Evolutionary conservation across 35 echinoderm and acorn worm species (phyloP), one percentile per base, ranked within the genome.

Genomic region (Acanthaster planci): DNA sequence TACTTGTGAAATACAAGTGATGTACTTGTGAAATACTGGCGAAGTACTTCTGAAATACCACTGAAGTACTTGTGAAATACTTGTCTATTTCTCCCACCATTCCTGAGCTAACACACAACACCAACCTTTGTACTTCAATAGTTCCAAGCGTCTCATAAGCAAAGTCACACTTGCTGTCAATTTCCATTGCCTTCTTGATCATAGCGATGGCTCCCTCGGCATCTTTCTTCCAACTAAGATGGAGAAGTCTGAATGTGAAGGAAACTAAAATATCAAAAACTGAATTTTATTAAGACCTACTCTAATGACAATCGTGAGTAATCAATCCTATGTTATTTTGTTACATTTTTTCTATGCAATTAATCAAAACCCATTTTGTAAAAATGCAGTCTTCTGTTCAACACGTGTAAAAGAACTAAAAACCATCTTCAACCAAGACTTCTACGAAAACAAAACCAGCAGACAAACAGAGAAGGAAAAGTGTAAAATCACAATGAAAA

Each of bases 111-210:
- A 12, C 23, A 75, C n/a, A n/a, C n/a, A n/a, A n/a, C 15, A 15
- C 88, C 47, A 78, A 98, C 95, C 95, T 93, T 83, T 98, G 95
- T 26, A 98, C 95, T 91, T 98, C 95, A 78, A 98, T 98, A 14
- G 95, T 98, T 36, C 95, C 95, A 0, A 98, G 89, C 16, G 95
- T 98, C 60, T 98, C 95, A 78, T 91, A 98, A 0, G 95, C 95
- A 91, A 98, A 98, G 85, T 98, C 95, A 91, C 95, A 98, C 58
- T 89, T 93, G 72, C 84, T 87, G 57, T 98, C 95, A 52, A 98
- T 98, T 38, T 93, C 92, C 36, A 98, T 30, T 4, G 95, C 95
- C 86, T 98, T 93, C 39, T 98, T 90, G 34, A 98, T 98, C 91
- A 98, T 86, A 21, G 40, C 58, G 21, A 98, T 78, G 19, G 95